phyloP scores from a whole-genome alignment of 2,113 vertebrate species.

The Nasalis larvatus region DNA sequence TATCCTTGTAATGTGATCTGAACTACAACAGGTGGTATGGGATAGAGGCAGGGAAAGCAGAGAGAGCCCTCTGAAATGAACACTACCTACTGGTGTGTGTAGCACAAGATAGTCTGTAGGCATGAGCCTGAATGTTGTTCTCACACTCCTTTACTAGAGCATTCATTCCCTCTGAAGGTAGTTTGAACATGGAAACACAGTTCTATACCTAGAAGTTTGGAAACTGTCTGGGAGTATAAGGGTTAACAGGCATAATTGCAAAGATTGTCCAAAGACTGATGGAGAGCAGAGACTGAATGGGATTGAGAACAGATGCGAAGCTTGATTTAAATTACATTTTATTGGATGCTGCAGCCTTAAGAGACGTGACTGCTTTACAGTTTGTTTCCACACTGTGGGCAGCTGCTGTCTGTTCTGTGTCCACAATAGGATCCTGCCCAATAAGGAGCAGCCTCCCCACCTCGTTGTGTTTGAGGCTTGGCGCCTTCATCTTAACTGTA shows the following conservation, averaged over 20 bases:
- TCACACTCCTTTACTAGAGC: background rate
- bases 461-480: slow-evolving; percentile 68
- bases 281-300: slow-evolving; percentile 77
- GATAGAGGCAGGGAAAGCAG: background rate
- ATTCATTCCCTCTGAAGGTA: background rate
- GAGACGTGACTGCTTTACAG: slow-evolving; percentile 79
- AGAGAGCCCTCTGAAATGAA: slow-evolving; percentile 52
- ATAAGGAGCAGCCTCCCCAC: slow-evolving; percentile 66
- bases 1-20: slow-evolving; percentile 68
- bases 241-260: slow-evolving; percentile 72
- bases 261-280: slow-evolving; percentile 75
- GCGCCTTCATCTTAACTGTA: slow-evolving; percentile 67
- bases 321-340: slow-evolving; percentile 83
- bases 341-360: slow-evolving; percentile 79
- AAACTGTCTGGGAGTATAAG: slow-evolving; percentile 46
- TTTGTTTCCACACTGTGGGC: slow-evolving; percentile 79
- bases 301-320: slow-evolving; percentile 82
- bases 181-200: background rate
- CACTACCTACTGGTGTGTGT: background rate
- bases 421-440: slow-evolving; percentile 76
- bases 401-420: slow-evolving; percentile 73
- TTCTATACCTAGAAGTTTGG: background rate
- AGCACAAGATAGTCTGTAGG: background rate
- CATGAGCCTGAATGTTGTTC: background rate
- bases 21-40: slow-evolving; percentile 61